Evolutionary conservation across 2,888 invertebrate species (phyloP).

Genomic region (Synanthedon andrenaeformis): DNA sequence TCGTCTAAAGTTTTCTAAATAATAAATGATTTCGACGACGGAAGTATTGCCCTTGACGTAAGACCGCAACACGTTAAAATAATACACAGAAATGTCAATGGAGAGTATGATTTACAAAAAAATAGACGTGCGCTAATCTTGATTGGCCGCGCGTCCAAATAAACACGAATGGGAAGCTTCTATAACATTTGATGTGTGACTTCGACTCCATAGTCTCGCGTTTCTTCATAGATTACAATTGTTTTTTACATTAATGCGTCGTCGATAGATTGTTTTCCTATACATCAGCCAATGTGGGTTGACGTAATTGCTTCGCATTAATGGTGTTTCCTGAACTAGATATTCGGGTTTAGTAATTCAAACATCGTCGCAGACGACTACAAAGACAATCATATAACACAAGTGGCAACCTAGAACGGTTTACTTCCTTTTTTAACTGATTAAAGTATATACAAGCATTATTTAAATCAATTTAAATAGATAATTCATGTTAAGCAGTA

Average conservation of each 20-base stretch:
- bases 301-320: conserved; percentile 23
- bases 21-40: conserved; percentile 44
- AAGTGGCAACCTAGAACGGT: not conserved
- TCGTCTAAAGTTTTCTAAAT: conserved; percentile 47
- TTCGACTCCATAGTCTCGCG: conserved; percentile 1
- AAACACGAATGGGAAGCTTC: conserved; percentile 33
- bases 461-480: not conserved
- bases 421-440: not conserved
- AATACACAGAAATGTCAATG: conserved; percentile 36
- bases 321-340: conserved; percentile 20
- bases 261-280: conserved; percentile 14
- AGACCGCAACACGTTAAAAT: conserved; percentile 22
- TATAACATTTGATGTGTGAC: conserved; percentile 11
- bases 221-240: conserved; percentile 10
- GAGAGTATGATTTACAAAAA: conserved; percentile 28
- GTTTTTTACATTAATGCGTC: conserved; percentile 9
- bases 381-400: conserved; percentile 3
- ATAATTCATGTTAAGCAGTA: not conserved
- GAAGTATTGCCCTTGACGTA: conserved; percentile 46
- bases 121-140: conserved; percentile 25
- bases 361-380: conserved; percentile 13
- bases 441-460: not conserved
- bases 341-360: conserved; percentile 20
- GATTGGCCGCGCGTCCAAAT: conserved; percentile 32
- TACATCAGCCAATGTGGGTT: conserved; percentile 12